phyloP scores from a whole-genome alignment of 2,113 vertebrate species.

The Protomyctophum bolini region DNA sequence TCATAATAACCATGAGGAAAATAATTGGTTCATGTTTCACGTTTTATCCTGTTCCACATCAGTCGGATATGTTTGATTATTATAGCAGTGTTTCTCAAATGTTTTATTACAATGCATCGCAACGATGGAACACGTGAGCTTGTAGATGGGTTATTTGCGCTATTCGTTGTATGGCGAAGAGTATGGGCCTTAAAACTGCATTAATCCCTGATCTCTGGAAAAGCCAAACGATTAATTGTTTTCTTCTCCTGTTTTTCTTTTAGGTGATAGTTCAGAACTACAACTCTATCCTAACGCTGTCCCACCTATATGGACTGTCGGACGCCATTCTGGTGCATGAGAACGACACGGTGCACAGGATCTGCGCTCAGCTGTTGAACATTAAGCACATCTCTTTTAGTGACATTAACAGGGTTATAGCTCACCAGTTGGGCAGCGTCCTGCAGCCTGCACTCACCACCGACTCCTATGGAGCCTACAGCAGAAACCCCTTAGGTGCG shows the following conservation, averaged over 20 bases:
- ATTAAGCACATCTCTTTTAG: slow-evolving; percentile 92
- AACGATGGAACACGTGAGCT: too few species aligned
- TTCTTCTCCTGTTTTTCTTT: slow-evolving; percentile 14
- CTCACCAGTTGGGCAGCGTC: slow-evolving; percentile 91
- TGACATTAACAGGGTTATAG: slow-evolving; percentile 89
- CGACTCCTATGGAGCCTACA: slow-evolving; percentile 71
- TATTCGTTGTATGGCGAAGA: too few species aligned
- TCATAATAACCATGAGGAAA: too few species aligned
- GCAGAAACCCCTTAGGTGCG: slow-evolving; percentile 89
- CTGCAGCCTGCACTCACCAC: slow-evolving; percentile 86
- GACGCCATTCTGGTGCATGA: slow-evolving; percentile 95
- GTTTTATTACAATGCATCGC: too few species aligned
- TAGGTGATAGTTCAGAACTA: slow-evolving; percentile 99
- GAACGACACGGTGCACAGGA: slow-evolving; percentile 89
- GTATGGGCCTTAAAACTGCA: too few species aligned
- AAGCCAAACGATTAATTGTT: background rate
- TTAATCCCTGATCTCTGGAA: background rate
- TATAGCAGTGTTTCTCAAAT: too few species aligned
- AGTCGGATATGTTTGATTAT: too few species aligned
- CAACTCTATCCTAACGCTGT: slow-evolving; percentile 92
- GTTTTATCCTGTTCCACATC: too few species aligned
- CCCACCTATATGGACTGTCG: slow-evolving; percentile 89
- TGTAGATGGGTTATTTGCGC: too few species aligned
- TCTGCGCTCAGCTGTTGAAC: slow-evolving; percentile 89
- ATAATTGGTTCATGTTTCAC: too few species aligned